Percentiles rank a stretch among this genome's conserved stretches.
phyloP scores from a whole-genome alignment of 2,113 vertebrate species.

The Strix uralensis region DNA sequence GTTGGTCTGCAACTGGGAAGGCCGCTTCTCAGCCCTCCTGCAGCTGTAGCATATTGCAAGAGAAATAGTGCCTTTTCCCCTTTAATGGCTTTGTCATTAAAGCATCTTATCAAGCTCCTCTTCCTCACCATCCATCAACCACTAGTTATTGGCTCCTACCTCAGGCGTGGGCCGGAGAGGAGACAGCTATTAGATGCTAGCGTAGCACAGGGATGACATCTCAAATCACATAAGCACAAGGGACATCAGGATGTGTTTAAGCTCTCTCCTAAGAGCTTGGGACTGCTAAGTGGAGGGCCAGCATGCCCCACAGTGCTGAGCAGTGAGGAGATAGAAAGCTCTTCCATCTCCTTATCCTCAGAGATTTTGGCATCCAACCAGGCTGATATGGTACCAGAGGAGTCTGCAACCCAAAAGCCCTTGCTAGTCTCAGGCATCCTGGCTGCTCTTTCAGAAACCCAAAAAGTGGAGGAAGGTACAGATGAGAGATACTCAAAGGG shows the following conservation, averaged over 20 bases:
- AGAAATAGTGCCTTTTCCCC: neutral
- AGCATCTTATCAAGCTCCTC: neutral
- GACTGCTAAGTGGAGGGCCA: neutral
- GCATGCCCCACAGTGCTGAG: neutral
- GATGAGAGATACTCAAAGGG: neutral
- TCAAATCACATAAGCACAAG: neutral
- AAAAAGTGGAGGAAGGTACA: neutral
- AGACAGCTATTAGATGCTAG: neutral
- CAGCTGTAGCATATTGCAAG: neutral
- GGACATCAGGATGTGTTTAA: neutral
- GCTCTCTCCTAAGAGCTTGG: neutral
- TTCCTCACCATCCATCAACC: neutral
- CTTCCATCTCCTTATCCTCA: neutral
- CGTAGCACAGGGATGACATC: fast-evolving
- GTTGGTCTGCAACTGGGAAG: neutral
- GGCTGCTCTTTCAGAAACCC: neutral
- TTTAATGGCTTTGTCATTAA: neutral
- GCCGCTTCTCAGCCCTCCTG: neutral
- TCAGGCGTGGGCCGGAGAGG: neutral
- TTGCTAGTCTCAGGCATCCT: neutral
- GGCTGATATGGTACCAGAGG: neutral
- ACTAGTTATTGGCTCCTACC: too few species aligned
- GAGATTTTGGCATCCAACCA: neutral
- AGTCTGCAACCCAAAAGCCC: neutral
- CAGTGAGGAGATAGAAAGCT: neutral